Conservation (phyloP, 2,888 invertebrate species). For the Gandaritis pyraliata region DNA sequence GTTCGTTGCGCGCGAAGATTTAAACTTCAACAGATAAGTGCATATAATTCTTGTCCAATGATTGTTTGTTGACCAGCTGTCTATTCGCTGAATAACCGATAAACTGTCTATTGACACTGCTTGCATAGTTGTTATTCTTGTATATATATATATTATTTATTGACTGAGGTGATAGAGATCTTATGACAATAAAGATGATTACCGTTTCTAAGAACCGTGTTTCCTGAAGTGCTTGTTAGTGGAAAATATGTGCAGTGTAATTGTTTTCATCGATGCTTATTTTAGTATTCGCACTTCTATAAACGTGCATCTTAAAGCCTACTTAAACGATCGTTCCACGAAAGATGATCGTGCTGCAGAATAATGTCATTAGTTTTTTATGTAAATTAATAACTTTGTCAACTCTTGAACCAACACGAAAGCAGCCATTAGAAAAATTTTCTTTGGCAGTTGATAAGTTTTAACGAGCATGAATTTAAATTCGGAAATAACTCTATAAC, state of each 20-base stretch:
- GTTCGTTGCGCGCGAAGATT: too few relatives aligned
- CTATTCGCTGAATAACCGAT: slow-evolving; percentile 6
- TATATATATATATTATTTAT: background rate
- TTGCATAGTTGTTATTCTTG: slow-evolving; percentile 6
- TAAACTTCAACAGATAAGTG: too few relatives aligned
- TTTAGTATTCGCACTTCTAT: slow-evolving; percentile 5
- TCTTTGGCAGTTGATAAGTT: background rate
- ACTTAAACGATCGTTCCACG: slow-evolving; percentile 12
- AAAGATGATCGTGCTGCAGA: background rate
- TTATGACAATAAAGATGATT: slow-evolving; percentile 7
- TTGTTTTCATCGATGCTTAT: slow-evolving; percentile 4
- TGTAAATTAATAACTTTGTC: background rate
- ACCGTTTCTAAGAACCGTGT: slow-evolving; percentile 12
- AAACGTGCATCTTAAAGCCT: slow-evolving; percentile 2
- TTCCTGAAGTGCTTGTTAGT: slow-evolving; percentile 22
- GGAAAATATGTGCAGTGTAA: slow-evolving; percentile 11
- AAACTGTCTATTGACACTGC: slow-evolving; percentile 6
- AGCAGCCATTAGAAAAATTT: background rate
- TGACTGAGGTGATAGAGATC: background rate
- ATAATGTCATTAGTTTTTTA: slow-evolving; percentile 1
- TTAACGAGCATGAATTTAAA: background rate
- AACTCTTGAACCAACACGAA: background rate
- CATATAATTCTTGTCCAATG: slow-evolving; percentile 27
- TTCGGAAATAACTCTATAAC: background rate
- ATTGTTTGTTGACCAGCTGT: slow-evolving; percentile 31